phyloP scores from a whole-genome alignment of 1,140 invertebrate species.

The Lepidostoma basale region DNA sequence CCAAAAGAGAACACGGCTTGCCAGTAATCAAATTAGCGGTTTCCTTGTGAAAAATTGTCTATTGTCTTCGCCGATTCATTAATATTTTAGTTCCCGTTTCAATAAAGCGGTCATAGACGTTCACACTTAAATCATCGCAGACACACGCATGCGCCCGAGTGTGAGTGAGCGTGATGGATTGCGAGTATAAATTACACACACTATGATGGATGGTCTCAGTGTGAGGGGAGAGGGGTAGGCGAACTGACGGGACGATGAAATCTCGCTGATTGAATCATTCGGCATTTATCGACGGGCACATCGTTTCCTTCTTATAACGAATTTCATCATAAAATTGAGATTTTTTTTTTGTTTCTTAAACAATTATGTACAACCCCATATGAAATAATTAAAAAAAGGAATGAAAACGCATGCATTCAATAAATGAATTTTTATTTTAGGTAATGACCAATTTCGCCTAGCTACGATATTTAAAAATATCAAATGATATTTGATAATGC shows the following conservation, averaged over 20 bases:
- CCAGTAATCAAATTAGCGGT: conserved; percentile 27
- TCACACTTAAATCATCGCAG: conserved; percentile 42
- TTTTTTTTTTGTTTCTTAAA: neutral
- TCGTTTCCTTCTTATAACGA: neutral
- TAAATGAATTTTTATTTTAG: no score
- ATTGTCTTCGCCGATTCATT: conserved; percentile 27
- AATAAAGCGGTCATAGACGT: conserved; percentile 29
- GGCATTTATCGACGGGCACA: conserved; percentile 9
- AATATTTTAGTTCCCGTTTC: conserved; percentile 22
- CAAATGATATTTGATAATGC: no score
- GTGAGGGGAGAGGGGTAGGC: neutral
- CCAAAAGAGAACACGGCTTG: neutral
- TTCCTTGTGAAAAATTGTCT: conserved; percentile 9
- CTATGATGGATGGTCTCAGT: conserved; percentile 38
- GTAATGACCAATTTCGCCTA: no score
- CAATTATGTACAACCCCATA: no score
- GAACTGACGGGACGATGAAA: conserved; percentile 10
- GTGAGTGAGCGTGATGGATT: conserved; percentile 42
- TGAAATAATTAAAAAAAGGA: no score
- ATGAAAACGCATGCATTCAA: no score
- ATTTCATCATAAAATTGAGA: no score
- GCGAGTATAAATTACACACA: conserved; percentile 44
- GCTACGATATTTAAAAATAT: no score
- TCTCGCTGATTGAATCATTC: conserved; percentile 35
- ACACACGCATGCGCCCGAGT: conserved; percentile 2